A percentile compares a stretch with the other conserved stretches of the same genome.
These are phyloP conservation scores for Sweltsa coloradensis DNA, from an alignment of 1,140 invertebrate species.

Conservation along the genomic window DNA sequence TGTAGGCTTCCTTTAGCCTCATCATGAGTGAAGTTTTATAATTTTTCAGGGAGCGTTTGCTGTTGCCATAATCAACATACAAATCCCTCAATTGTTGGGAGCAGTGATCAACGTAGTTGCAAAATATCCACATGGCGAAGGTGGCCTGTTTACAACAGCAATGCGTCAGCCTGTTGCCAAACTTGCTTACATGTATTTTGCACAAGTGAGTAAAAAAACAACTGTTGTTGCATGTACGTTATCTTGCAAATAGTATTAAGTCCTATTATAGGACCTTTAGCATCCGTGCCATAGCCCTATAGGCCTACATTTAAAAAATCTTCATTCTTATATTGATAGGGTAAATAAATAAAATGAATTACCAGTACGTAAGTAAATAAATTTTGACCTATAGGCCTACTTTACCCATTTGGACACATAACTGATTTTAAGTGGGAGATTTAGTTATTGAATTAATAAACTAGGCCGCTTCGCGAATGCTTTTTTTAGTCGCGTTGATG, in stretches of 20 bases:
- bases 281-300: background rate
- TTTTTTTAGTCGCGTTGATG: no score
- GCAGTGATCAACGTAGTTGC: conserved; percentile 62
- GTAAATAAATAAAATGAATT: background rate
- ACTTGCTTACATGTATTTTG: conserved; percentile 49
- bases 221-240: no score
- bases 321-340: background rate
- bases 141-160: conserved; percentile 38
- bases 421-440: no score
- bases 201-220: conserved; percentile 58
- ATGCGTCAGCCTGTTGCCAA: conserved; percentile 51
- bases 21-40: no score
- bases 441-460: no score
- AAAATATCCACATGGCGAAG: conserved; percentile 30
- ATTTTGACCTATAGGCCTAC: no score
- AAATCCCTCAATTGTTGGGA: conserved; percentile 65
- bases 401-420: no score
- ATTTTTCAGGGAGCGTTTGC: conserved; percentile 57
- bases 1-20: no score
- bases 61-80: conserved; percentile 69
- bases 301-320: background rate
- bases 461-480: no score
- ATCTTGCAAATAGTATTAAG: no score
- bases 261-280: background rate
- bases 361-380: background rate